These are phyloP conservation scores for Elgaria multicarinata DNA, from an alignment of 2,113 vertebrate species.

Conservation along the genomic window DNA sequence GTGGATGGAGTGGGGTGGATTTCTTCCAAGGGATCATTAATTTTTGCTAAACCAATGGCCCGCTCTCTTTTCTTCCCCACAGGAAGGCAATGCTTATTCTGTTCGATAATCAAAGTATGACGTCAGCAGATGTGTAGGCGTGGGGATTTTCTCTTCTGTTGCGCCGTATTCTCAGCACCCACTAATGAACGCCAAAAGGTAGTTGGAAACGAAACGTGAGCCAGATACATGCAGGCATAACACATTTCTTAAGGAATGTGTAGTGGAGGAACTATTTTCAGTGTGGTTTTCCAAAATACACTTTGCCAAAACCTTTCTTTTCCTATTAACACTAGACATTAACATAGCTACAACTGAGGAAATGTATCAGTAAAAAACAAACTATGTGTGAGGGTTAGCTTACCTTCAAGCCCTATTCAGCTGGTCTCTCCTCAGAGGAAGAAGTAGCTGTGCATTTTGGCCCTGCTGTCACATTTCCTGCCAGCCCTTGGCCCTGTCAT, in stretches of 20 bases:
- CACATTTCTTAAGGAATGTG: constrained; percentile 51
- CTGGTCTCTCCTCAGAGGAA: not conserved
- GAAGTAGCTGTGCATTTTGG: not conserved
- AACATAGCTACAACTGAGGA: constrained; percentile 34
- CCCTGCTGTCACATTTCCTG: not conserved
- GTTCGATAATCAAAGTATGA: not conserved
- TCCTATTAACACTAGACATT: constrained; percentile 45
- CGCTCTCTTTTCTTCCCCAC: not conserved
- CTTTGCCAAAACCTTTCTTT: constrained; percentile 36
- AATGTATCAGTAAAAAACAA: constrained; percentile 19
- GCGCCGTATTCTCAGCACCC: constrained; percentile 18
- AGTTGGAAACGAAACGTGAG: constrained; percentile 37
- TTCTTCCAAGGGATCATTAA: constrained; percentile 57
- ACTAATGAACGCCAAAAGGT: constrained; percentile 39
- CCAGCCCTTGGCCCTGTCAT: not conserved
- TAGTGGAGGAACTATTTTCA: constrained; percentile 55
- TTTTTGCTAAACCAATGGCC: constrained; percentile 55
- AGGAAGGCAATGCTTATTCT: constrained; percentile 9
- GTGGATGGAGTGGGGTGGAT: constrained; percentile 3
- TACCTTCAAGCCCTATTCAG: not conserved
- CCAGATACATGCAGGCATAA: constrained; percentile 14
- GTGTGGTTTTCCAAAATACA: constrained; percentile 37
- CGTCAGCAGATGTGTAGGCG: not conserved
- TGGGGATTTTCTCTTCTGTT: not conserved
- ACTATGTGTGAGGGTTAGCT: not conserved